Evolutionary conservation across 2,888 invertebrate species (phyloP), one percentile per base, ranked within the genome.

Genomic region (Chrysomela aeneicollis): DNA sequence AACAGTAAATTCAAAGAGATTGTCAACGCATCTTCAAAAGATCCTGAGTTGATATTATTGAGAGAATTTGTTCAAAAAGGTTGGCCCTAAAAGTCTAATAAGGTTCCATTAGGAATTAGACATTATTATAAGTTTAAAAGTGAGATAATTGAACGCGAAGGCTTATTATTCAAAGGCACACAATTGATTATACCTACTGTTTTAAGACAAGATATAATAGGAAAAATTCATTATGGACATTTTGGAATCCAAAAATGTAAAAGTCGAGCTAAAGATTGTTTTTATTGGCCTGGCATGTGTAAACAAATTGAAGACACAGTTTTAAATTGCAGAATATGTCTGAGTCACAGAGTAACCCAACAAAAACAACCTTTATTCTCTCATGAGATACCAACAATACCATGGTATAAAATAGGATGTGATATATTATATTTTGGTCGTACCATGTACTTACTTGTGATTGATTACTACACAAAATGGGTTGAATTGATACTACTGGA

Each of bases 11-110:
- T 53, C 47, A 37, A 50, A 12, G 42, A 49, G 52, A 22, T 49
- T 15, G 30, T 30, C 30, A 32, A 59, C 3, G 17, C 15, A 37
- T 37, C 59, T 15, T 19, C 12, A 21, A n/a, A 26, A 12, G 64
- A 64, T 54, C 1, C 46, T 17, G 59, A 54, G 10, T 15, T 64
- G 12, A 49, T 17, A 10, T 32, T 35, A n/a, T 17, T 59, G 2
- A 64, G 49, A 54, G 21, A 32, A n/a, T 9, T n/a, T 21, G 46
- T 64, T 8, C 30, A 18, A 54, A 15, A 35, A 6, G 54, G 54
- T 5, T 72, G 72, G 71, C 72, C 71, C 19, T 54, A 61, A 15
- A 67, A 67, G 53, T 63, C 60, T 46, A 58, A 9, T 9, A 47
- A 64, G 59, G 32, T 72, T 15, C 19, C 55, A 9, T 58, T 62